Evolutionary conservation across 2,888 invertebrate species (phyloP).

Genomic region (Acheta domesticus): DNA sequence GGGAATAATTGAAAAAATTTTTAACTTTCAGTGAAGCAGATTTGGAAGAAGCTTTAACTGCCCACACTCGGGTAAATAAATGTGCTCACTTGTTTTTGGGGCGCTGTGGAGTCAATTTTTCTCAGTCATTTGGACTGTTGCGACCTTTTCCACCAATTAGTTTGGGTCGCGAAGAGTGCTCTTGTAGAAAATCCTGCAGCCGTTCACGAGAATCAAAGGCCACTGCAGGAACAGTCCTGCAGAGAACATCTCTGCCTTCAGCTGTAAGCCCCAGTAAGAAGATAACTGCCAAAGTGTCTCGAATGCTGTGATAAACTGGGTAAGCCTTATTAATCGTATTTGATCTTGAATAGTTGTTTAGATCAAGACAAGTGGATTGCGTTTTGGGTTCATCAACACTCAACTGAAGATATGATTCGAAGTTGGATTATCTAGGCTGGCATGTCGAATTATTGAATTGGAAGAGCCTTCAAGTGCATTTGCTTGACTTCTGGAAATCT

Average conservation of each 20-base stretch:
- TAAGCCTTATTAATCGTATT: conserved; percentile 19
- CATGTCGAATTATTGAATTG: neutral
- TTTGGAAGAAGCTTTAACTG: conserved; percentile 66
- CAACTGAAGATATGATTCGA: no score
- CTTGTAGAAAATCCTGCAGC: neutral
- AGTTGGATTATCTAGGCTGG: neutral
- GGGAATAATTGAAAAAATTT: neutral
- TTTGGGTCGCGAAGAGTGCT: neutral
- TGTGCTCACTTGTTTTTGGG: conserved; percentile 60
- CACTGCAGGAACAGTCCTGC: neutral
- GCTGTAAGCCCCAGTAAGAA: conserved; percentile 29
- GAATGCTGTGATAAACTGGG: conserved; percentile 33
- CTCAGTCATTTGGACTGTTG: conserved; percentile 30
- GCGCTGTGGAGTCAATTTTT: conserved; percentile 48
- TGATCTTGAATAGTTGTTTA: neutral
- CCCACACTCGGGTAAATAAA: conserved; percentile 58
- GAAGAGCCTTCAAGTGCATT: neutral
- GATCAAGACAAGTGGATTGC: neutral
- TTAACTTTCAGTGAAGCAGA: conserved; percentile 60
- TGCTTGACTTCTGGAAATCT: neutral
- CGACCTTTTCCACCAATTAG: conserved; percentile 28
- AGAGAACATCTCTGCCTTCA: neutral
- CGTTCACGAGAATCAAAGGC: neutral
- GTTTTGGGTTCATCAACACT: no score
- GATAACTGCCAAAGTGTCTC: conserved; percentile 30